Evolutionary conservation across 2,113 vertebrate genomes (phyloP), one percentile per base, ranked within the genome.

Genomic region (Rhinolophus ferrumequinum): DNA sequence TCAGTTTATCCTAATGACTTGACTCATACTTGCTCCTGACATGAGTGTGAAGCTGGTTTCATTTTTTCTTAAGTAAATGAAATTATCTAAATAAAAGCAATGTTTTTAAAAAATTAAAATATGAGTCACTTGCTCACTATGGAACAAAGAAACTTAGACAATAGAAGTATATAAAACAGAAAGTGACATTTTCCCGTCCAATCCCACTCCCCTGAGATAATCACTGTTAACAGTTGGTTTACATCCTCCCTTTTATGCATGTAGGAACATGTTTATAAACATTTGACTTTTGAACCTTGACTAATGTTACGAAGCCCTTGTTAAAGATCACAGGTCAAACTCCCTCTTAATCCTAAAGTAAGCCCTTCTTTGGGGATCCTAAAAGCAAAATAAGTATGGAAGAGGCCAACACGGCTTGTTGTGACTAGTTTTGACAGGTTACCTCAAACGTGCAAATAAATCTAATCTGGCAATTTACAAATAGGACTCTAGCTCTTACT

Each of bases 191-290:
- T 96, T 58, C 93, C 66, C 0, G n/a, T 93, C 81, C 19, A 54
- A 4, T 19, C 52, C 72, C 84, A 64, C 85, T 88, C 86, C 94
- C 94, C 85, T 58, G 82, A 95, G 85, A 97, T 73, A 88, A 91
- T 72, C 93, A 88, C 91, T 86, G 88, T 94, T 94, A 90, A 47
- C 67, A 33, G 70, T 64, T 85, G 69, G 91, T 93, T 94, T 89
- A 85, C 81, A 94, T 88, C 95, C 97, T 96, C 85, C 22, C 77
- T 89, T 94, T 91, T 79, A 82, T 73, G 56, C 81, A 19, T 83
- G 91, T 88, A 77, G 73, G 72, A 85, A 93, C 91, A 93, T 91
- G 96, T 91, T 96, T 95, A 93, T 96, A 96, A 95, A 84, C 81
- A 94, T 95, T 94, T 96, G 77, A 21, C 88, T 96, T 96, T 54